Conservation (phyloP, 2,113 vertebrate species). For the Ranitomeya variabilis region DNA sequence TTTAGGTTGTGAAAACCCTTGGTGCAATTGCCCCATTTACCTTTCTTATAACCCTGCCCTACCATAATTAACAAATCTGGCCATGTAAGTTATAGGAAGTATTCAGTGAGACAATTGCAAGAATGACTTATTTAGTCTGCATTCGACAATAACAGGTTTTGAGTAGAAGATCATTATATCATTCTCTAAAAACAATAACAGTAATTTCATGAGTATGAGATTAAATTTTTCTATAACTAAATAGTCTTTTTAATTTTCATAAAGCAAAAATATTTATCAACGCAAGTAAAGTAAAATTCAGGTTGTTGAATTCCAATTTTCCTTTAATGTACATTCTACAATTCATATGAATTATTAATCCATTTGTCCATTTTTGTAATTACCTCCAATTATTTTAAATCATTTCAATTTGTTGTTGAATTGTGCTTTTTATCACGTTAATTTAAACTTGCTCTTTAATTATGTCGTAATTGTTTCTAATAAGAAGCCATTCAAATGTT, state of each 20-base stretch:
- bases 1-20: no score
- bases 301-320: slow-evolving; percentile 25
- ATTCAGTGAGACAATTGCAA: neutral
- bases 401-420: slow-evolving; percentile 56
- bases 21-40: neutral
- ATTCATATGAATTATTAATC: slow-evolving; percentile 54
- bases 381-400: slow-evolving; percentile 57
- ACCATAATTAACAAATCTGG: neutral
- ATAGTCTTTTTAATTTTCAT: slow-evolving; percentile 4
- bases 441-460: slow-evolving; percentile 56
- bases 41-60: neutral
- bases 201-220: neutral
- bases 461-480: slow-evolving; percentile 56
- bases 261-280: slow-evolving; percentile 16
- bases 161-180: neutral
- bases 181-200: neutral
- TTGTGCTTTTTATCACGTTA: slow-evolving; percentile 56
- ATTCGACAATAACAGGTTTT: neutral
- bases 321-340: slow-evolving; percentile 22
- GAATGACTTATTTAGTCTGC: neutral
- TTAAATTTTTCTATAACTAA: neutral
- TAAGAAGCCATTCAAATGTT: slow-evolving; percentile 56
- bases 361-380: slow-evolving; percentile 55
- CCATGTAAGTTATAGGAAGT: neutral
- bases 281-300: neutral